Percentiles rank a stretch among this genome's conserved stretches.
These are phyloP conservation scores for Mus minutoides DNA, from an alignment of 2,797 vertebrate genomes.

Conservation along the genomic window DNA sequence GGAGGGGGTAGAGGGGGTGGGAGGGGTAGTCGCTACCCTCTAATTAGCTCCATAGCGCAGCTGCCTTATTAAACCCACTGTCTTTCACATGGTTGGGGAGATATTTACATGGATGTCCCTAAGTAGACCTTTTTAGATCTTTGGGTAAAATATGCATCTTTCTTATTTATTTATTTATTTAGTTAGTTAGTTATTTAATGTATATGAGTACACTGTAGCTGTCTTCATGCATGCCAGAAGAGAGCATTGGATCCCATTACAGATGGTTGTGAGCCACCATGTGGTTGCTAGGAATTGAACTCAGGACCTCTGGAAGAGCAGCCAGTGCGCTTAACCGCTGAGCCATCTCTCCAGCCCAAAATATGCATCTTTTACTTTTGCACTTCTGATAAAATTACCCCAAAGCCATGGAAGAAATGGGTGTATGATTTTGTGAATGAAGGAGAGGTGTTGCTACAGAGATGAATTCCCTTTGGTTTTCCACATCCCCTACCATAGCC, in stretches of 20 bases:
- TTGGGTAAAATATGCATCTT: not conserved
- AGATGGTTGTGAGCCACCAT: too few relatives aligned
- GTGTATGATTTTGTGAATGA: not conserved
- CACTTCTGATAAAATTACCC: not conserved
- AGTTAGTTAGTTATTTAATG: too few relatives aligned
- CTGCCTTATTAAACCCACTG: not conserved
- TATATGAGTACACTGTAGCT: too few relatives aligned
- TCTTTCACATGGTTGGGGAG: not conserved
- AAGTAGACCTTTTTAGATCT: slow-evolving; percentile 8
- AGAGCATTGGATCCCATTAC: too few relatives aligned
- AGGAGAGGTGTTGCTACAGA: not conserved
- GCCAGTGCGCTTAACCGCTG: too few relatives aligned
- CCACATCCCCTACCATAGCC: not conserved
- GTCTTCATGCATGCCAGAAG: too few relatives aligned
- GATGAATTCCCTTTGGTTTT: not conserved
- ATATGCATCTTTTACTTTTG: not conserved
- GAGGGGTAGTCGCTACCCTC: not conserved
- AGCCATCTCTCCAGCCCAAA: not conserved
- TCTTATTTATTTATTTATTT: too few relatives aligned
- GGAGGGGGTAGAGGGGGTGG: too few relatives aligned
- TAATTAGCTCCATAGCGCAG: not conserved
- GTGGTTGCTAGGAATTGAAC: too few relatives aligned
- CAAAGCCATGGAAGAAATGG: not conserved
- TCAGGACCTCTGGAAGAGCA: too few relatives aligned
- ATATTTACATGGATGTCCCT: not conserved